Evolutionary conservation across 2,113 vertebrate genomes (phyloP), one percentile per base, ranked within the genome.

Genomic region (Melanerpes formicivorus): DNA sequence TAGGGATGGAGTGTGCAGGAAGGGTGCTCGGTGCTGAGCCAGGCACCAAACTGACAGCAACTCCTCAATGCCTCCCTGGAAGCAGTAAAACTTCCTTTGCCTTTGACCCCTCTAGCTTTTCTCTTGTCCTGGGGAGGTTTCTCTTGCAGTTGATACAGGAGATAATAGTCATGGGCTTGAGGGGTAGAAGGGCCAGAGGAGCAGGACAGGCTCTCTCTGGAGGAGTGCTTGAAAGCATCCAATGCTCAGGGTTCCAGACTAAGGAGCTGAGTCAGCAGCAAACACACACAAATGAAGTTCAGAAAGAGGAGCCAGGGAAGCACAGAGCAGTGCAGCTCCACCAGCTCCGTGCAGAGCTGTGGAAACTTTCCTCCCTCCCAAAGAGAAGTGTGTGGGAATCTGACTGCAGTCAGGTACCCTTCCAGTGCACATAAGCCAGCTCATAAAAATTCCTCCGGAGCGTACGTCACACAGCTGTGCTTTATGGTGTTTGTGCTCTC

Each of bases 371-470:
- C 37, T n/a, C 74, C 77, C 64, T 91, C 90, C 58, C 66, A 40
- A 52, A 34, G 25, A 65, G 32, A 82, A 89, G 72, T 32, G 91
- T 90, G 76, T 92, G 90, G 88, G 96, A 96, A 95, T 93, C 85
- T 90, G 94, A 88, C 19, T 72, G 84, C 90, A 94, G 93, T 94
- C 96, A 96, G 96, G 96, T 95, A 93, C 50, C 56, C 80, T 91
- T 73, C 21, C 32, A 89, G 90, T 64, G 88, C 59, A 15, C 90
- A 81, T 81, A 88, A 96, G 81, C 90, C 93, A 78, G 84, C 95
- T 92, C 65, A 97, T 97, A 97, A 97, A 96, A 93, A 96, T 97
- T 95, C 95, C 94, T 76, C 75, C 1, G 11, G 73, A 1, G 34
- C 26, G 73, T 95, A 93, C 18, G 87, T 96, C 94, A 95, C 42